Base-by-base conservation (phyloP, 2,113 vertebrate genomes). In the Tonatia bakeri region DNA sequence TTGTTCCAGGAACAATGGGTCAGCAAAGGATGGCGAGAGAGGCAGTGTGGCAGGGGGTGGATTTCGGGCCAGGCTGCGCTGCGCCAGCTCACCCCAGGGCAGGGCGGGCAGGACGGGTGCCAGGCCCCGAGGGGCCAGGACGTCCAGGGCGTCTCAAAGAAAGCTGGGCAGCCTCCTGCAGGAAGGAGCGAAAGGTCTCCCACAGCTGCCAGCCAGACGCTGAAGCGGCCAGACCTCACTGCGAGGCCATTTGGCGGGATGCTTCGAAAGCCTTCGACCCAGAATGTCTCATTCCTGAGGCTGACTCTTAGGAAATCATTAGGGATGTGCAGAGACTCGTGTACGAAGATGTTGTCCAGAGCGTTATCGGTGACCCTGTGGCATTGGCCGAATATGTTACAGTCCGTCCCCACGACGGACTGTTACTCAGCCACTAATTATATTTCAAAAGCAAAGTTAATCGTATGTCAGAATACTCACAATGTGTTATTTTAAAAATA, bases 1-100 rank as follows among this genome's bases (percentile, higher is more conserved):
- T 97, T 97, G 97, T 98, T 91, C 89, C 0, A 0, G 0, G 86
- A 82, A 97, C 96, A 84, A 95, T 79, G 94, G 94, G n/a, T 26
- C 24, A 24, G 83, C 0, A 2, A 84, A 81, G 15, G 33, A 20
- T 1, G n/a, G 59, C 0, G 6, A 47, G 22, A 82, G 61, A 2
- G 4, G 19, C 45, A 59, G 50, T 5, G 24, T 38, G 14, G 3
- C 4, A 3, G 16, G 17, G 80, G 90, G 15, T 15, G 26, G 20
- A 20, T 28, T 76, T 5, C 5, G 47, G 50, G 28, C 31, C 1
- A 0, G 19, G 67, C 40, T 1, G 5, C 7, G 64, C 24, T 16
- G 24, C 1, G 45, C 77, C 92, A 81, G 90, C 88, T 72, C 61
- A 69, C 65, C 10, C 3, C 1, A 64, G 82, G 54, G 94, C 73